Percentiles rank a stretch among this genome's conserved stretches.
Conservation (phyloP, 1,140 invertebrate species). For the Stenopsyche tienmushanensis region DNA sequence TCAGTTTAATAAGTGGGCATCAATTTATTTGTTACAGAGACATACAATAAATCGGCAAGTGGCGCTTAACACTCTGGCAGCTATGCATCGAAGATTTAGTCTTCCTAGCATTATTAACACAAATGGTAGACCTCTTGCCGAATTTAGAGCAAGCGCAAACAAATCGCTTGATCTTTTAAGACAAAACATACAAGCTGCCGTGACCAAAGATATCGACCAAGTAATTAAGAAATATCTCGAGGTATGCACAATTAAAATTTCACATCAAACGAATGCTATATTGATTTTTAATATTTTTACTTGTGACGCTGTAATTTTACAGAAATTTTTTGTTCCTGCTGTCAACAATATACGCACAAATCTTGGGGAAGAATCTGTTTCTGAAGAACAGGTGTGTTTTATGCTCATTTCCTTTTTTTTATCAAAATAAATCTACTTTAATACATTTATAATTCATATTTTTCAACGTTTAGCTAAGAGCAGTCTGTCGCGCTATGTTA, state of each 20-base stretch:
- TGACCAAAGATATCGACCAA: slow-evolving; percentile 76
- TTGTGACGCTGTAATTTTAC: too few species aligned
- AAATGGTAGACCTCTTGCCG: slow-evolving; percentile 54
- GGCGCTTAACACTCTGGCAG: slow-evolving; percentile 61
- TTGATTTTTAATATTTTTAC: too few species aligned
- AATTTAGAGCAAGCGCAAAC: slow-evolving; percentile 60
- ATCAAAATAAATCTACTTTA: too few species aligned
- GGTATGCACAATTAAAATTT: too few species aligned
- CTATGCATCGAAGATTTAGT: slow-evolving; percentile 58
- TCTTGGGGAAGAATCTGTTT: slow-evolving; percentile 70
- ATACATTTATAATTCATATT: too few species aligned
- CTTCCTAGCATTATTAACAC: slow-evolving; percentile 56
- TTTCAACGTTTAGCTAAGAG: slow-evolving; percentile 47
- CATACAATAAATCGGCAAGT: slow-evolving; percentile 64
- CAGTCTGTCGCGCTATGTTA: slow-evolving; percentile 73
- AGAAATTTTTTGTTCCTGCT: slow-evolving; percentile 77
- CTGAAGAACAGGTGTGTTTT: slow-evolving; percentile 73
- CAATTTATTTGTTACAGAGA: too few species aligned
- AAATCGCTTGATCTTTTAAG: slow-evolving; percentile 74
- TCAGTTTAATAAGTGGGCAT: too few species aligned
- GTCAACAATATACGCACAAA: slow-evolving; percentile 77
- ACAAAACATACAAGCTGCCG: slow-evolving; percentile 71
- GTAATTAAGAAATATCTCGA: slow-evolving; percentile 75
- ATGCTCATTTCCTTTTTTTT: too few species aligned
- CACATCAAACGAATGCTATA: too few species aligned